Evolutionary conservation across 2,113 vertebrate genomes (phyloP).

Genomic region (Martes martes): DNA sequence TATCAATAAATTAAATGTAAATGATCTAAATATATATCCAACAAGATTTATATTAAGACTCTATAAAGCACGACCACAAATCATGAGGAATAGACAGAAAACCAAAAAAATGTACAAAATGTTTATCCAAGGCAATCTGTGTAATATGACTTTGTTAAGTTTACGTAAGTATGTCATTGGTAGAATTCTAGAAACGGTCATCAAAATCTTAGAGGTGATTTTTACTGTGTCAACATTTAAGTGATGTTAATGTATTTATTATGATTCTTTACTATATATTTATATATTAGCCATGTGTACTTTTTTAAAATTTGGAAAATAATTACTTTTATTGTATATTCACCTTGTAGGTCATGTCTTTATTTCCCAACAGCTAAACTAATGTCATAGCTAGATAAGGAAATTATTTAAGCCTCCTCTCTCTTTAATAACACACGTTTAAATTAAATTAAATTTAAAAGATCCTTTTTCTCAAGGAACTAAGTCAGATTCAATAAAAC

Average conservation of each 20-base stretch:
- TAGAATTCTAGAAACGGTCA: background rate
- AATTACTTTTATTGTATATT: background rate
- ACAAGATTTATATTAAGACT: background rate
- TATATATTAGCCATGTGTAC: background rate
- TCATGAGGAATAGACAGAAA: background rate
- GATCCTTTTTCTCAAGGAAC: slow-evolving; percentile 5
- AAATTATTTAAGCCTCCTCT: background rate
- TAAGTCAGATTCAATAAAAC: slow-evolving; percentile 35
- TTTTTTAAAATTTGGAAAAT: background rate
- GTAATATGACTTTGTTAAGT: background rate
- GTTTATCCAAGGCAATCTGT: background rate
- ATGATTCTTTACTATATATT: background rate
- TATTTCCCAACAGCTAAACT: background rate
- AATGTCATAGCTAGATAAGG: background rate
- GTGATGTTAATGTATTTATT: background rate
- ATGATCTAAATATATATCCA: background rate
- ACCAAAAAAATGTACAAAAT: background rate
- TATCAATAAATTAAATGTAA: background rate
- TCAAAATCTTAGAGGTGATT: background rate
- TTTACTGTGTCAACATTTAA: background rate
- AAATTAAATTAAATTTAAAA: background rate
- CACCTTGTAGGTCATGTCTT: background rate
- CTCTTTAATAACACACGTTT: background rate
- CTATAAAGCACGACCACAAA: background rate
- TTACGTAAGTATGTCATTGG: background rate